A percentile compares a stretch with the other conserved stretches of the same genome.
These are phyloP conservation scores for Thaumatotibia leucotreta DNA, from an alignment of 1,140 invertebrate species.

Conservation along the genomic window DNA sequence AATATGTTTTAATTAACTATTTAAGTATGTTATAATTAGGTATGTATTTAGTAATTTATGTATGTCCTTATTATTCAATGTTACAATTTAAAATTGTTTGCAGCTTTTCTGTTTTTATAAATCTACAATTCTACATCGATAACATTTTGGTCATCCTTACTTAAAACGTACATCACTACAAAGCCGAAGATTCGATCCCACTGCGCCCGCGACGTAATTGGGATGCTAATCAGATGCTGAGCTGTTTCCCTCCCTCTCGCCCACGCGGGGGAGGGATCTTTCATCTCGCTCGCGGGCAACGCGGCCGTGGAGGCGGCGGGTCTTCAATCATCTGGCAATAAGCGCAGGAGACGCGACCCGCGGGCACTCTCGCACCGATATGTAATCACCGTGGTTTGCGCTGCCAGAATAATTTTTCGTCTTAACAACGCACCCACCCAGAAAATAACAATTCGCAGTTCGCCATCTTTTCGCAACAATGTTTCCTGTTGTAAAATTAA, in stretches of 20 bases:
- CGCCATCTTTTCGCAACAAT: constrained; percentile 2
- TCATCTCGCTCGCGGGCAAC: constrained; percentile 35
- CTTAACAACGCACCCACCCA: constrained; percentile 52
- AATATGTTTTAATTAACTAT: too few relatives aligned
- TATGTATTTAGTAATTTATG: too few relatives aligned
- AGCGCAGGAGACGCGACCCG: constrained; percentile 53
- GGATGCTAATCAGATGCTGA: constrained; percentile 76
- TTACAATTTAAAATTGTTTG: not conserved
- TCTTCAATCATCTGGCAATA: constrained; percentile 75
- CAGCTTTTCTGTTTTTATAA: not conserved
- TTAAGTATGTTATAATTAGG: too few relatives aligned
- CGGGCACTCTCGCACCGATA: constrained; percentile 40
- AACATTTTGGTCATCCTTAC: constrained; percentile 22
- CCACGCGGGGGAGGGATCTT: constrained; percentile 3
- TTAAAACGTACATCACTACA: constrained; percentile 45
- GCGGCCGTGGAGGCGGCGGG: constrained; percentile 55
- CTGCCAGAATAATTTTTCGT: constrained; percentile 69
- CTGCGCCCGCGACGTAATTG: constrained; percentile 69
- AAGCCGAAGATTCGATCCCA: constrained; percentile 59
- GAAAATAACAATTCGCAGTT: constrained; percentile 9
- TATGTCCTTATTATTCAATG: too few relatives aligned
- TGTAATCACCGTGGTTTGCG: constrained; percentile 72
- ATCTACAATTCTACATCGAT: constrained; percentile 17
- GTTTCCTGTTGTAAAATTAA: constrained; percentile 4
- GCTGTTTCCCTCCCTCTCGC: constrained; percentile 44